A percentile compares a stretch with the other conserved stretches of the same genome.
phyloP scores from a whole-genome alignment of 2,113 vertebrate species.

The Sylvia atricapilla region DNA sequence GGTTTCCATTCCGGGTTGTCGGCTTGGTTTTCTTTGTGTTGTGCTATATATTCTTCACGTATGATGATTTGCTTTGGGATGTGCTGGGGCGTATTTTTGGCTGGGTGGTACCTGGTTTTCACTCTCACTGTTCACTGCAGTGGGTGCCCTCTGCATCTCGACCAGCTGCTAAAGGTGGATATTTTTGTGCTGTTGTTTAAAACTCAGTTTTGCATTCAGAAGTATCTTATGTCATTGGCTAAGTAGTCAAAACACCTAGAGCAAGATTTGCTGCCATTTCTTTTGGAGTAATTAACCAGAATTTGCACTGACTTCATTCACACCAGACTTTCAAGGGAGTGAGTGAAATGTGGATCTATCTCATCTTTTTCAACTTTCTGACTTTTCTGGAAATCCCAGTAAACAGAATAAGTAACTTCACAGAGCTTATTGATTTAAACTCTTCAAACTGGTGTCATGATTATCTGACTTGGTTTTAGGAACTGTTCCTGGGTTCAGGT shows the following conservation, averaged over 20 bases:
- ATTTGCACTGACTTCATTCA: neutral
- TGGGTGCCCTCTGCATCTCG: neutral
- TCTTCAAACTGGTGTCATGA: neutral
- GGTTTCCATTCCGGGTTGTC: neutral
- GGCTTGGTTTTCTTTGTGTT: neutral
- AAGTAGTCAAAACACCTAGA: neutral
- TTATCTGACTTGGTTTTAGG: neutral
- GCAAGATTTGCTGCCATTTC: neutral
- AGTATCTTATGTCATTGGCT: neutral
- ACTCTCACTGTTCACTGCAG: neutral
- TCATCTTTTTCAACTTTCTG: neutral
- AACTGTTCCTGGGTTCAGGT: neutral
- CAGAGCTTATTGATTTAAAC: neutral
- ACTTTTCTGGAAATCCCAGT: neutral
- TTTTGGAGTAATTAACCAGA: neutral
- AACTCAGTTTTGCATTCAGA: neutral
- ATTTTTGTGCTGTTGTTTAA: neutral
- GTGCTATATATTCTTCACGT: neutral
- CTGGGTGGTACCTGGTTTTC: neutral
- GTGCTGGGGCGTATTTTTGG: neutral
- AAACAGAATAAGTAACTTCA: neutral
- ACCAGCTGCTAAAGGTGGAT: neutral
- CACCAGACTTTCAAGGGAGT: neutral
- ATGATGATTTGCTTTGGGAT: accelerated
- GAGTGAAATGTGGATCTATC: neutral